Percentiles rank a stretch among this genome's conserved stretches.
These are phyloP conservation scores for Butorides virescens DNA, from an alignment of 2,113 vertebrate genomes.

Conservation along the genomic window DNA sequence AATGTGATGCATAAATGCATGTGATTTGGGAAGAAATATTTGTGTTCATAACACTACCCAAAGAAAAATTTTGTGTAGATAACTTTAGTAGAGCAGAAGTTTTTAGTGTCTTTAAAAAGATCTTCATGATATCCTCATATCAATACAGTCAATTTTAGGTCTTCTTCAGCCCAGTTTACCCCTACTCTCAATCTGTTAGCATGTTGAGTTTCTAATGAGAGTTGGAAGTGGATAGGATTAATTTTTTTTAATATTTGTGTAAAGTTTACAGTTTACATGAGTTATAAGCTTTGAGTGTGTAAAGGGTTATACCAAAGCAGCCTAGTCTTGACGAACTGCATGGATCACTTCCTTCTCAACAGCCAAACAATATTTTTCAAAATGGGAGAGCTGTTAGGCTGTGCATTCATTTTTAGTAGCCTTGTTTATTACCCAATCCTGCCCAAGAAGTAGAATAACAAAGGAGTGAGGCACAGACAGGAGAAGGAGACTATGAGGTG, in stretches of 20 bases:
- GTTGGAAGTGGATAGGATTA: background rate
- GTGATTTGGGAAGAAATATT: background rate
- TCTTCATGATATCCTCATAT: background rate
- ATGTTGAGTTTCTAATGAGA: background rate
- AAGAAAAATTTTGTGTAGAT: background rate
- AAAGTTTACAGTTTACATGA: background rate
- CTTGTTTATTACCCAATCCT: background rate
- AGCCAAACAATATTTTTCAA: background rate
- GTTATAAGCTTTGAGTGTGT: background rate
- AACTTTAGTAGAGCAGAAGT: background rate
- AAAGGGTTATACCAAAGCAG: background rate
- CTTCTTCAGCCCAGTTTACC: background rate
- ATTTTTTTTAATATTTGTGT: background rate
- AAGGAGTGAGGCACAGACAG: background rate
- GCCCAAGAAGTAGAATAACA: background rate
- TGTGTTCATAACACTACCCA: rapidly evolving
- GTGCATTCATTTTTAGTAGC: background rate
- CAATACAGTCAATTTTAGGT: background rate
- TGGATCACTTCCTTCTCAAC: background rate
- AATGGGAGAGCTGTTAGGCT: background rate
- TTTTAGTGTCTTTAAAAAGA: background rate
- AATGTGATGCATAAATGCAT: background rate
- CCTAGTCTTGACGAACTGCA: background rate
- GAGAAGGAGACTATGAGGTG: no score
- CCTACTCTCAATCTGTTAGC: background rate